Conservation (phyloP, 2,888 invertebrate genomes). For the Parnassius glacialis region DNA sequence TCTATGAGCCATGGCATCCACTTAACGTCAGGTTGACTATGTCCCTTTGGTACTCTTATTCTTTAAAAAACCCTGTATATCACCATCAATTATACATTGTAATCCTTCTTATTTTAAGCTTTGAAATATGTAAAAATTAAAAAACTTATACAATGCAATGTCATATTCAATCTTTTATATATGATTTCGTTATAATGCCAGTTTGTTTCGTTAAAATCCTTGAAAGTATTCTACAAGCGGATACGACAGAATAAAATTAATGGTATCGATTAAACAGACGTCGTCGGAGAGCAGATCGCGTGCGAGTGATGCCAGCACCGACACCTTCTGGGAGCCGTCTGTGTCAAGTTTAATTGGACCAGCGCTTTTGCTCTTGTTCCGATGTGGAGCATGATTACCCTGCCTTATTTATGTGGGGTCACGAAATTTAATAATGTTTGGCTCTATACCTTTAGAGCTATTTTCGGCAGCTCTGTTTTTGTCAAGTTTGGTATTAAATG, state of each 20-base stretch:
- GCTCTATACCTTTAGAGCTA: conserved; percentile 13
- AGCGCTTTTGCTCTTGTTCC: conserved; percentile 62
- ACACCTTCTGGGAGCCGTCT: conserved; percentile 69
- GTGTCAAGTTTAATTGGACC: conserved; percentile 79
- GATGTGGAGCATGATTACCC: conserved; percentile 62
- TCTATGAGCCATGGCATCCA: no score
- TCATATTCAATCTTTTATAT: no score
- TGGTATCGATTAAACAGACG: conserved; percentile 71
- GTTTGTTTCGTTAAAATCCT: conserved; percentile 50
- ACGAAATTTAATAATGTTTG: conserved; percentile 47
- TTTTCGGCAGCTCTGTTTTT: conserved; percentile 4
- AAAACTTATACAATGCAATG: no score
- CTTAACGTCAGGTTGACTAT: no score
- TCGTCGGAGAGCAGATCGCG: conserved; percentile 72
- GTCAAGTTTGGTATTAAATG: conserved; percentile 2
- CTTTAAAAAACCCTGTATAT: no score
- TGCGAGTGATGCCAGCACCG: conserved; percentile 64
- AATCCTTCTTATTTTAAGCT: no score
- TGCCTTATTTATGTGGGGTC: conserved; percentile 70
- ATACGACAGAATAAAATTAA: conserved; percentile 71
- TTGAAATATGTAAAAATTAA: no score
- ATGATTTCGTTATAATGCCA: conserved; percentile 20
- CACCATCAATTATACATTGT: no score
- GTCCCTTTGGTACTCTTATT: no score
- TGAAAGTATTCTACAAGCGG: conserved; percentile 56